These are phyloP conservation scores for Cecropterus lyciades DNA, from an alignment of 1,140 invertebrate species.

Conservation along the genomic window DNA sequence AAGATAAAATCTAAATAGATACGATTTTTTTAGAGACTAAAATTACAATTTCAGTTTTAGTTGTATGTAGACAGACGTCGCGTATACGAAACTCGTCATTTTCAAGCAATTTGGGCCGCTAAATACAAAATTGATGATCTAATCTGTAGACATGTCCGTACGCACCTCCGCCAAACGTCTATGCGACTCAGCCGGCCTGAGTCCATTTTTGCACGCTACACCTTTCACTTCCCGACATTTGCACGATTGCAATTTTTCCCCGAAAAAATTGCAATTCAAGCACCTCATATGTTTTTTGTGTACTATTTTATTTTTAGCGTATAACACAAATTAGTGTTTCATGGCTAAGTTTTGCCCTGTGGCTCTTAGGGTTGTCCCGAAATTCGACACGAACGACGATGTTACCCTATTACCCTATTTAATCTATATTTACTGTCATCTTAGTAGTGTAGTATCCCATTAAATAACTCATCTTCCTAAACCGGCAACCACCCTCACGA, in stretches of 20 bases:
- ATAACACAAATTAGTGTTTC: not conserved
- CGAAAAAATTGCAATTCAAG: slow-evolving; percentile 13
- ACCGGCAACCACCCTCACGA: slow-evolving; percentile 2
- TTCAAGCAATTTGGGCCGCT: too few species aligned
- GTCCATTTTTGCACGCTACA: slow-evolving; percentile 71
- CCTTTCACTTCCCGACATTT: slow-evolving; percentile 11
- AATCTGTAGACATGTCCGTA: too few species aligned
- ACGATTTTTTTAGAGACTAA: too few species aligned
- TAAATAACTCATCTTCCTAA: not conserved
- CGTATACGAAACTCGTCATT: too few species aligned
- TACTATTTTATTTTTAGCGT: not conserved
- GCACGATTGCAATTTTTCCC: slow-evolving; percentile 10
- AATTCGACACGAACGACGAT: slow-evolving; percentile 2
- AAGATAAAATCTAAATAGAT: too few species aligned
- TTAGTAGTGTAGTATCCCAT: not conserved
- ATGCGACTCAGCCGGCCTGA: slow-evolving; percentile 74
- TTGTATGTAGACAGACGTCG: too few species aligned
- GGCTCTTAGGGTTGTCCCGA: not conserved
- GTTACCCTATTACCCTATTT: slow-evolving; percentile 1
- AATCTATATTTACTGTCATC: not conserved
- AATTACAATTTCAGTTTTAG: too few species aligned
- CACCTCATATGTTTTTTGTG: not conserved
- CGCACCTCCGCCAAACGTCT: slow-evolving; percentile 62
- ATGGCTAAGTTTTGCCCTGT: not conserved
- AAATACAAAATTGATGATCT: too few species aligned